Conservation (phyloP, 2,888 invertebrate genomes). For the Pammene fasciana region DNA sequence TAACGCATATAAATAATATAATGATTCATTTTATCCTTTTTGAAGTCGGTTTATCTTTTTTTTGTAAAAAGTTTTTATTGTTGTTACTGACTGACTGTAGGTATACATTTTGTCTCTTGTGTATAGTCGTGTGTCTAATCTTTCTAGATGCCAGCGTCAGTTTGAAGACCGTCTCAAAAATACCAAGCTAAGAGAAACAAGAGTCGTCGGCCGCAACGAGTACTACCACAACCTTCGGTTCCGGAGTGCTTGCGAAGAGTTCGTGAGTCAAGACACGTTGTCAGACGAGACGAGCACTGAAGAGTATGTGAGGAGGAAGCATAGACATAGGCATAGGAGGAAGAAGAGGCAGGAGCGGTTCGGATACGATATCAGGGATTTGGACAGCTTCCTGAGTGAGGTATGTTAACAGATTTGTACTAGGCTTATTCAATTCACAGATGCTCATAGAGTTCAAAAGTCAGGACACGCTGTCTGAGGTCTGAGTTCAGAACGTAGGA, state of each 20-base stretch:
- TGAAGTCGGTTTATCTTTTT: no score
- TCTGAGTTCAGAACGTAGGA: no score
- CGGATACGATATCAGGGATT: conserved; percentile 91
- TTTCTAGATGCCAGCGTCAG: conserved; percentile 52
- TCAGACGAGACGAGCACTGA: conserved; percentile 73
- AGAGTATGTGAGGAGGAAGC: conserved; percentile 71
- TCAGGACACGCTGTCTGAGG: no score
- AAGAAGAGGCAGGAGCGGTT: conserved; percentile 78
- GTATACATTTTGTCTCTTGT: no score
- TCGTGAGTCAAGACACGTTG: conserved; percentile 65
- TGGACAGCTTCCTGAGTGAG: conserved; percentile 90
- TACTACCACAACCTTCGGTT: conserved; percentile 77
- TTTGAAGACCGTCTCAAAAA: conserved; percentile 60
- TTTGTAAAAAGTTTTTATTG: no score
- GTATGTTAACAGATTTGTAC: conserved; percentile 76
- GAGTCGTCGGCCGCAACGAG: conserved; percentile 75
- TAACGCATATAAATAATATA: no score
- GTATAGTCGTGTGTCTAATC: no score
- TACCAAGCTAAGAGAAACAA: conserved; percentile 57
- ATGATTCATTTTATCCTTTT: no score
- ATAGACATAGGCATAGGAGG: conserved; percentile 76
- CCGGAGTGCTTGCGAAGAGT: conserved; percentile 74
- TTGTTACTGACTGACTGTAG: no score
- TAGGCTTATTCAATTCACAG: no score
- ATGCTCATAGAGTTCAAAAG: no score